Evolutionary conservation across 2,797 vertebrate species (phyloP).

Genomic region (Astyanax mexicanus): DNA sequence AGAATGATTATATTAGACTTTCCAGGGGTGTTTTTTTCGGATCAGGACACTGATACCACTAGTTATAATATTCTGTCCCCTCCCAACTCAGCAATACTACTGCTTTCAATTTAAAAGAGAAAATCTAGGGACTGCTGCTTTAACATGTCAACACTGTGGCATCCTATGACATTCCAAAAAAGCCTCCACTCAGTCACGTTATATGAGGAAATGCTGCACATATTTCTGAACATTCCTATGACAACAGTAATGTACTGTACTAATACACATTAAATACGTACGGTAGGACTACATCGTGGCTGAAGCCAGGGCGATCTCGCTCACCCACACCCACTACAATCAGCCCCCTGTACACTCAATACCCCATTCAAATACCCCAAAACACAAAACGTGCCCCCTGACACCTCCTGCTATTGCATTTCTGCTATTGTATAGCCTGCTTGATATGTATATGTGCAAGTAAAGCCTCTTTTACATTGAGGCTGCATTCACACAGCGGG

Average conservation of each 20-base stretch:
- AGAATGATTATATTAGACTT: too few relatives aligned
- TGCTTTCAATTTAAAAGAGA: too few relatives aligned
- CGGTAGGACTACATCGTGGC: conserved; percentile 76
- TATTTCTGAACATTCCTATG: conserved; percentile 84
- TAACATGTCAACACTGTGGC: conserved; percentile 68
- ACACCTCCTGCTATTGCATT: conserved; percentile 48
- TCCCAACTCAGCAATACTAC: too few relatives aligned
- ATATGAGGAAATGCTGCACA: conserved; percentile 79
- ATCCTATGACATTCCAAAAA: conserved; percentile 62
- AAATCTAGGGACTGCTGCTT: too few relatives aligned
- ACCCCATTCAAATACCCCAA: conserved; percentile 49
- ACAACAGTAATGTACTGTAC: conserved; percentile 99
- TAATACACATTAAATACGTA: conserved; percentile 87
- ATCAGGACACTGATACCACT: too few relatives aligned
- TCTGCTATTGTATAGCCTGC: conserved; percentile 38
- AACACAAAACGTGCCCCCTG: neutral
- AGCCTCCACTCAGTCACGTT: conserved; percentile 75
- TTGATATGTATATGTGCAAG: conserved; percentile 51
- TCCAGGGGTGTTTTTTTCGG: too few relatives aligned
- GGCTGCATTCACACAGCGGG: too few relatives aligned
- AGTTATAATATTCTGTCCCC: too few relatives aligned
- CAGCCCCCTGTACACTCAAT: conserved; percentile 58
- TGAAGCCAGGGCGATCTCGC: conserved; percentile 30
- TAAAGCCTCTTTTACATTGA: conserved; percentile 73
- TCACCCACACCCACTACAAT: conserved; percentile 23